phyloP scores from a whole-genome alignment of 2,797 vertebrate species.

The Smutsia gigantea region DNA sequence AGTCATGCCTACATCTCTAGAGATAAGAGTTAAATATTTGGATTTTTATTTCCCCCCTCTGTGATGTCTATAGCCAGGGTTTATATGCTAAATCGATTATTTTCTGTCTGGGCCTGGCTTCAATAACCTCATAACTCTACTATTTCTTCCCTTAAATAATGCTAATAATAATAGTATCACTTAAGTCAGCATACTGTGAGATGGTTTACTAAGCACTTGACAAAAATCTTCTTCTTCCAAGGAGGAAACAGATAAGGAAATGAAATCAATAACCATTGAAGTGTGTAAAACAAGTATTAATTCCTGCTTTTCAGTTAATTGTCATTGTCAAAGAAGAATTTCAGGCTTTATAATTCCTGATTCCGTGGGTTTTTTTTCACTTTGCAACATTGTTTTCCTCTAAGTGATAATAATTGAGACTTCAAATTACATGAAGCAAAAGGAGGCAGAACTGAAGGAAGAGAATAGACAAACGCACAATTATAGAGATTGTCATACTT shows the following conservation, averaged over 20 bases:
- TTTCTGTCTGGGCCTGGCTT: neutral
- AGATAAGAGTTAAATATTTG: slow-evolving; percentile 20
- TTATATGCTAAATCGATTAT: slow-evolving; percentile 27
- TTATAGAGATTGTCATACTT: neutral
- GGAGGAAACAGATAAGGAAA: neutral
- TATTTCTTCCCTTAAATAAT: slow-evolving; percentile 15
- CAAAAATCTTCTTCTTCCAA: slow-evolving; percentile 3
- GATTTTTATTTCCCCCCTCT: neutral
- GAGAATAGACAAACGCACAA: neutral
- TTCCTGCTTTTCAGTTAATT: neutral
- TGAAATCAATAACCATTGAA: neutral
- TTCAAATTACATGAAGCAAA: slow-evolving; percentile 51
- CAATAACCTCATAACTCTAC: neutral
- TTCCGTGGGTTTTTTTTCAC: neutral
- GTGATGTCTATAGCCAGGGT: neutral
- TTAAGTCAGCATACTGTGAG: neutral
- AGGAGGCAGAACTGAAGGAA: slow-evolving; percentile 13
- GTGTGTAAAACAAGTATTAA: neutral
- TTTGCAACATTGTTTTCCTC: neutral
- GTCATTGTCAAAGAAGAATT: slow-evolving; percentile 23
- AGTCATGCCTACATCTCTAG: neutral
- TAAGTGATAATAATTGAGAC: neutral
- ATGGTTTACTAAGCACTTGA: slow-evolving; percentile 34
- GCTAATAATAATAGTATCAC: neutral
- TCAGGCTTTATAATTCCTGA: slow-evolving; percentile 16